Conservation (phyloP, 2,888 invertebrate genomes). For the Lasioglossum vierecki region DNA sequence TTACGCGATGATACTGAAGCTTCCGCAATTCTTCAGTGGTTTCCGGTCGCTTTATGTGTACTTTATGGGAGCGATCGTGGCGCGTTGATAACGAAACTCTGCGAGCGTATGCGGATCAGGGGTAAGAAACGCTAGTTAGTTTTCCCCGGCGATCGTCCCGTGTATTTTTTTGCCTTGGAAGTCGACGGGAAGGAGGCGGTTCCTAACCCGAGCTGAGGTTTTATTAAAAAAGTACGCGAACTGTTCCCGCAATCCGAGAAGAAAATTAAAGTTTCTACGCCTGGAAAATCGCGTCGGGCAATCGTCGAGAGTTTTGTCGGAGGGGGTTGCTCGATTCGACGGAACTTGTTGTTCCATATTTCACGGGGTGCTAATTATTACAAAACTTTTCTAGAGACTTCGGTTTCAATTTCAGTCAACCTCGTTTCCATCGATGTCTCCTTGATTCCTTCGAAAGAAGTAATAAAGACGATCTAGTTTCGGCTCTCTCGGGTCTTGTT, state of each 20-base stretch:
- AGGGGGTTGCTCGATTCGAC: background rate
- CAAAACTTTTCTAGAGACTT: background rate
- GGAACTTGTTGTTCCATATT: background rate
- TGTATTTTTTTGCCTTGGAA: background rate
- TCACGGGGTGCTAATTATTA: background rate
- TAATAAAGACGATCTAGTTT: too few species aligned
- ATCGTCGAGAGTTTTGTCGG: too few species aligned
- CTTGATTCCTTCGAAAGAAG: too few species aligned
- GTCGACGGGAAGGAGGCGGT: background rate
- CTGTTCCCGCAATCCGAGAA: background rate
- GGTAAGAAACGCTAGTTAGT: background rate
- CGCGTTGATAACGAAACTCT: too few species aligned
- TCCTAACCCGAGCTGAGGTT: background rate
- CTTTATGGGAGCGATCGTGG: too few species aligned
- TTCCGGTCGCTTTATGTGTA: background rate
- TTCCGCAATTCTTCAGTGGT: background rate
- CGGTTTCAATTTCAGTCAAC: too few species aligned
- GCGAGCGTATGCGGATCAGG: background rate
- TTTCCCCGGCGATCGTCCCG: background rate
- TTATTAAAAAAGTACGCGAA: background rate
- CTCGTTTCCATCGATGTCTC: too few species aligned
- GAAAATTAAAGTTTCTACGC: constrained; percentile 5
- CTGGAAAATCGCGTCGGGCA: too few species aligned
- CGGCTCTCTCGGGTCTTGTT: too few species aligned
- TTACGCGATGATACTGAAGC: too few species aligned